These are phyloP conservation scores for Microplitis mediator DNA, from an alignment of 1,140 invertebrate genomes.

Conservation along the genomic window DNA sequence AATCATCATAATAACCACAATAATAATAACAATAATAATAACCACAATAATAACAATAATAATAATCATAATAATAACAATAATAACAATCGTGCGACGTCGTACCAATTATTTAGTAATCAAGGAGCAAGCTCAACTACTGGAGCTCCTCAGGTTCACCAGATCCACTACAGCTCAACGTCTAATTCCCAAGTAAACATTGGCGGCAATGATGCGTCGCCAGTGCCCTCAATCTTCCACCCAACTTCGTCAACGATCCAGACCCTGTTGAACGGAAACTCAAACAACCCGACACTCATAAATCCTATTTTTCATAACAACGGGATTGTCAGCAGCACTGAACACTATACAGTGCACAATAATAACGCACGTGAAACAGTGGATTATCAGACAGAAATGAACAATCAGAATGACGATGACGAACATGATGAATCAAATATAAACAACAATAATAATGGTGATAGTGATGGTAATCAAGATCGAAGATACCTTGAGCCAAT, in stretches of 20 bases:
- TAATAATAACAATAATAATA: constrained; percentile 42
- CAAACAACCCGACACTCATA: constrained; percentile 46
- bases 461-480: not conserved
- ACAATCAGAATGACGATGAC: constrained; percentile 36
- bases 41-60: constrained; percentile 18
- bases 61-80: constrained; percentile 31
- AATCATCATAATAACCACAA: constrained; percentile 9
- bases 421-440: constrained; percentile 7
- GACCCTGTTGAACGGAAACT: constrained; percentile 51
- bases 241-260: constrained; percentile 54
- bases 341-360: constrained; percentile 50
- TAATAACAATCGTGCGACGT: constrained; percentile 55
- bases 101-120: constrained; percentile 58
- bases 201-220: constrained; percentile 48
- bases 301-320: constrained; percentile 57
- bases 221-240: constrained; percentile 50
- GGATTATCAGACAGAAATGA: constrained; percentile 41
- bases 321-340: constrained; percentile 52
- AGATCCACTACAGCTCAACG: constrained; percentile 52
- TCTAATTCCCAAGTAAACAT: constrained; percentile 46
- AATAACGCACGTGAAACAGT: constrained; percentile 53
- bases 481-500: constrained; percentile 49
- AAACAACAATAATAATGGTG: not conserved
- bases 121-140: constrained; percentile 55
- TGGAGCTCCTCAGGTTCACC: constrained; percentile 49